Percentiles rank a stretch among this genome's conserved stretches.
These are phyloP conservation scores for Turdus rufiventris DNA, from an alignment of 2,113 vertebrate genomes.

Conservation along the genomic window DNA sequence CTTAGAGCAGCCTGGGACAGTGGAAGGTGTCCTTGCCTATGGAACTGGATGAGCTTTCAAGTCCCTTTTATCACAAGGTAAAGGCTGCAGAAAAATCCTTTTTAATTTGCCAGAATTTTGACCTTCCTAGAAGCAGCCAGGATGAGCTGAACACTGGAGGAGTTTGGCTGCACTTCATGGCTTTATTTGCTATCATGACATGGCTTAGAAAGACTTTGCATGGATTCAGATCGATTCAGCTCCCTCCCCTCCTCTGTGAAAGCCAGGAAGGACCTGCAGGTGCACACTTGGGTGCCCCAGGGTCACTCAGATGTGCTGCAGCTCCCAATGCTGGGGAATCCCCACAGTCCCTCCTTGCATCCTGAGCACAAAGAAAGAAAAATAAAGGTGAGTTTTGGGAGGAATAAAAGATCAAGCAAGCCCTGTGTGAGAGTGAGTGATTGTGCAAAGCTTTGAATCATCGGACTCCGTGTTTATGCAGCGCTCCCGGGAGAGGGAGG, in stretches of 20 bases:
- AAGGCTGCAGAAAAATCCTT: not conserved
- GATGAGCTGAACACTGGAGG: not conserved
- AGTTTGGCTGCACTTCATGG: not conserved
- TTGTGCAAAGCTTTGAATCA: not conserved
- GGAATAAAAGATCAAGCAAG: not conserved
- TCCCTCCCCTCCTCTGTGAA: not conserved
- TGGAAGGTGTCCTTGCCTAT: not conserved
- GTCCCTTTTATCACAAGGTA: not conserved
- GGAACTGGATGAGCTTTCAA: not conserved
- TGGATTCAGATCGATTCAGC: not conserved
- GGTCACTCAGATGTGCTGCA: accelerated
- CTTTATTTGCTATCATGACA: accelerated
- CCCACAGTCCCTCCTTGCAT: accelerated
- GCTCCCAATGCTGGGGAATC: not conserved
- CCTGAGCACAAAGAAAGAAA: not conserved
- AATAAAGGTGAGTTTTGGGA: not conserved
- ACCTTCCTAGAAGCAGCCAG: not conserved
- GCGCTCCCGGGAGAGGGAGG: not conserved
- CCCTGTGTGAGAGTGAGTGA: not conserved
- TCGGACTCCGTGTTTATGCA: not conserved
- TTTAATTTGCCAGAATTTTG: not conserved
- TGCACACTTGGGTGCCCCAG: not conserved
- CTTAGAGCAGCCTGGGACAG: not conserved
- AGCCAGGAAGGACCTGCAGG: not conserved
- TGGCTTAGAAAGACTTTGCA: not conserved